Percentiles rank a stretch among this genome's conserved stretches.
Evolutionary conservation across 2,797 vertebrate species (phyloP).

Genomic region (Oophaga sylvatica): DNA sequence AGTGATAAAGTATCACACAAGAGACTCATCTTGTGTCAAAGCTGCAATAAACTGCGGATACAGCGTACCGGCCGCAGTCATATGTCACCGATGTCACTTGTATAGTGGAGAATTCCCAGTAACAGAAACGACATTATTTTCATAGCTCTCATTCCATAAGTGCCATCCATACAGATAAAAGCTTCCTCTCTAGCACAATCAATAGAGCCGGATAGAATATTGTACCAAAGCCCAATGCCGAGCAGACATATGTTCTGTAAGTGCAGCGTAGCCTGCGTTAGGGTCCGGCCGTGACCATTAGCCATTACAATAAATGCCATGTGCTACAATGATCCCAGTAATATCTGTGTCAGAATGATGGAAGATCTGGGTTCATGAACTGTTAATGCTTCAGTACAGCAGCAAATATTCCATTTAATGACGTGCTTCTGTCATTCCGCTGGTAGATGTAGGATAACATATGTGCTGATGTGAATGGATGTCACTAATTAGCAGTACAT

Average conservation of each 20-base stretch:
- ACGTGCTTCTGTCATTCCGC: background rate
- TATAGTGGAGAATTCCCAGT: background rate
- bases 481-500: background rate
- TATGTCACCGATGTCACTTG: background rate
- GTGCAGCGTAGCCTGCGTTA: background rate
- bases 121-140: background rate
- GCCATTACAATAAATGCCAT: background rate
- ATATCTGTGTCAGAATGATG: background rate
- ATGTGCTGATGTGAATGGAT: background rate
- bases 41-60: background rate
- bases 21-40: background rate
- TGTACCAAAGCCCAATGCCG: background rate
- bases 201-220: background rate
- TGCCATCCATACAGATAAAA: background rate
- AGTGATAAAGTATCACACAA: background rate
- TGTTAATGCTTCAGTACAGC: constrained; percentile 12
- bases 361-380: background rate
- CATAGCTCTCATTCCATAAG: background rate
- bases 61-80: background rate
- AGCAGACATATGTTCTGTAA: background rate
- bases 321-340: background rate
- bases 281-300: background rate
- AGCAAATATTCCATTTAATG: background rate
- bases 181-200: background rate
- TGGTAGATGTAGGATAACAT: background rate